Evolutionary conservation across 2,797 vertebrate species (phyloP), one percentile per base, ranked within the genome.

Genomic region (Tragopan temminckii): DNA sequence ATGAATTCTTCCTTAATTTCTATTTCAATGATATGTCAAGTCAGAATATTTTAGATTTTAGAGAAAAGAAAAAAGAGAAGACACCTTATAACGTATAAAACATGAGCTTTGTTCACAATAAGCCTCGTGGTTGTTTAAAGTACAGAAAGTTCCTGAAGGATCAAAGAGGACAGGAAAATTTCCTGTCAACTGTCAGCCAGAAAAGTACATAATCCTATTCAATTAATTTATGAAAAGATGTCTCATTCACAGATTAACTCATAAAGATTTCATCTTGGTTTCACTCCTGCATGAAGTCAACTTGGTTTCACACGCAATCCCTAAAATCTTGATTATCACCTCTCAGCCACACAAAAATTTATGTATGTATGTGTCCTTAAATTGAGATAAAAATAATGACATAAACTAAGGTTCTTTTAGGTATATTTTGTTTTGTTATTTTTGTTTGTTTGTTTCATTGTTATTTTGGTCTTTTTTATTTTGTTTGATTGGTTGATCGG

Each of bases 211-310:
- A 94, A 96, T 90, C 90, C 70, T 88, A 76, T 80, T 85, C 83
- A 95, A 79, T 94, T 94, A 95, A 86, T 31, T 93, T 77, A 64
- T 52, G 80, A 88, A 89, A 96, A 93, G 58, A 76, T 67, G 83
- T 85, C 88, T 95, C 52, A 21, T 21, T 87, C 76, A 38, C 31
- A 74, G 61, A 78, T 87, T 90, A 95, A 94, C 76, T 58, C 48
- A 62, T 62, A 82, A 77, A 82, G 40, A 82, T 87, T 83, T 80
- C 31, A 67, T 21, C 88, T 81, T 86, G n/a, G n/a, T n/a, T n/a
- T n/a, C n/a, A n/a, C n/a, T n/a, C n/a, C n/a, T n/a, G n/a, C n/a
- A n/a, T n/a, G n/a, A n/a, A n/a, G 57, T 68, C 89, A 58, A 85
- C 13, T 21, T 80, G 25, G 35, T 83, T 89, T 83, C 48, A 35